Base-by-base conservation (phyloP, 2,797 vertebrate genomes). In the Xiphophorus birchmanni region DNA sequence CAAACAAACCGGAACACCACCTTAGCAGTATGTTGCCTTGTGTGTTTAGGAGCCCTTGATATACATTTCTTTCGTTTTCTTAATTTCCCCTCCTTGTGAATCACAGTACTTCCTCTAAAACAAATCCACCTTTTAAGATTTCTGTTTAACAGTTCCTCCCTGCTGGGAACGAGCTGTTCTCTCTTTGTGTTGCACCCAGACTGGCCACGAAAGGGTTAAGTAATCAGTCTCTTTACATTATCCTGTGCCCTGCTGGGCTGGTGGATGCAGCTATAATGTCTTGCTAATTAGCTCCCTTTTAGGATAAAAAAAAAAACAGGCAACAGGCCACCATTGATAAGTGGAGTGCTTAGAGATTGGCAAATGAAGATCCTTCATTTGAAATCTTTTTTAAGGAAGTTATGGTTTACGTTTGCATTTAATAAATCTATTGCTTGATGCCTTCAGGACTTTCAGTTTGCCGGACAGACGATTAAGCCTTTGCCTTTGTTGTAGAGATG, bases 211-310 rank as follows among this genome's bases (percentile, higher is more conserved):
- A 87, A 75, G 90, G 93, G 92, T 95, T 93, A 94, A 79, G 93
- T 90, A 93, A 92, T 92, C 91, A 89, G 84, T 87, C 90, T 90
- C 87, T 89, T 91, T 92, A 94, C 91, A 91, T 93, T 93, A 92
- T 87, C 87, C 86, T 40, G 75, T 78, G 78, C 89, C 94, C 93
- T 86, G 90, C 94, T 92, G 91, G 79, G 92, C 88, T 76, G 77
- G 88, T 87, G 87, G 86, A 92, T 71, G 79, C 88, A 90, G 82
- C 88, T 85, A 87, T 92, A 93, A 93, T 91, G 92, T 91, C 89
- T 85, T 90, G 92, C 92, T 95, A 96, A 96, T 96, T 95, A 94
- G 91, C 88, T 87, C 83, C 87, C 90, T 92, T 93, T 81, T 92
- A 90, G 78, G 88, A 90, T 87, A 47, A 48, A 44, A 42, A 48